Evolutionary conservation across 1,140 invertebrate genomes (phyloP).

Genomic region (Apolygus lucorum): DNA sequence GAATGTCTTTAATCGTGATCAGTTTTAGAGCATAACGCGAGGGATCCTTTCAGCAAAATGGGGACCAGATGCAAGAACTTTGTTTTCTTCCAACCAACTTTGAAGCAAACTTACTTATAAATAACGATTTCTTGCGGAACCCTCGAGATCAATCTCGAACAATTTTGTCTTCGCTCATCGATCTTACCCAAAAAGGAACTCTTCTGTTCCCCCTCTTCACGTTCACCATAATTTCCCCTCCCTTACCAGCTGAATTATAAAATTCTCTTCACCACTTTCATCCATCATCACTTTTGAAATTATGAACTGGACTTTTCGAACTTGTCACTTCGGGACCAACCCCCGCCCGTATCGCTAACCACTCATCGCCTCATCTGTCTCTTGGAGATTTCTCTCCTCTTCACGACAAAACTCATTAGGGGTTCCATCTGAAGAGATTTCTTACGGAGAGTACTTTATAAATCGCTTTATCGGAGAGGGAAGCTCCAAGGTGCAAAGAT

Average conservation of each 20-base stretch:
- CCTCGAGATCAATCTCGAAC: not conserved
- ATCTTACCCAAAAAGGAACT: not conserved
- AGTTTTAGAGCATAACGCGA: too few species aligned
- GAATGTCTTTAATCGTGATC: too few species aligned
- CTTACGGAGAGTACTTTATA: too few species aligned
- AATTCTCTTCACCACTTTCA: conserved; percentile 7
- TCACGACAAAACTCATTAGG: conserved; percentile 14
- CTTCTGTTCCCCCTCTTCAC: too few species aligned
- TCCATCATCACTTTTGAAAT: conserved; percentile 8
- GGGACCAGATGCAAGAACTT: too few species aligned
- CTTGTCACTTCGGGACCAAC: not conserved
- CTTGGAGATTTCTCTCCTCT: not conserved
- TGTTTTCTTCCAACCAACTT: too few species aligned
- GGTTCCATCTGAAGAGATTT: too few species aligned
- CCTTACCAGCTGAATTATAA: not conserved
- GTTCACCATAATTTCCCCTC: not conserved
- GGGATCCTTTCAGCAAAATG: too few species aligned
- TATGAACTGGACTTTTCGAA: conserved; percentile 12
- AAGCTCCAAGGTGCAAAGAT: too few species aligned
- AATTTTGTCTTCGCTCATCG: not conserved
- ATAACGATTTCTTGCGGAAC: too few species aligned
- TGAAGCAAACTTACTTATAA: too few species aligned
- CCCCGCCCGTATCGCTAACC: not conserved
- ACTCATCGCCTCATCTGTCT: not conserved
- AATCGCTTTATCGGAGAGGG: too few species aligned